Conservation (phyloP, 92 coral and sea anemone species). For the Siderastrea radians region DNA sequence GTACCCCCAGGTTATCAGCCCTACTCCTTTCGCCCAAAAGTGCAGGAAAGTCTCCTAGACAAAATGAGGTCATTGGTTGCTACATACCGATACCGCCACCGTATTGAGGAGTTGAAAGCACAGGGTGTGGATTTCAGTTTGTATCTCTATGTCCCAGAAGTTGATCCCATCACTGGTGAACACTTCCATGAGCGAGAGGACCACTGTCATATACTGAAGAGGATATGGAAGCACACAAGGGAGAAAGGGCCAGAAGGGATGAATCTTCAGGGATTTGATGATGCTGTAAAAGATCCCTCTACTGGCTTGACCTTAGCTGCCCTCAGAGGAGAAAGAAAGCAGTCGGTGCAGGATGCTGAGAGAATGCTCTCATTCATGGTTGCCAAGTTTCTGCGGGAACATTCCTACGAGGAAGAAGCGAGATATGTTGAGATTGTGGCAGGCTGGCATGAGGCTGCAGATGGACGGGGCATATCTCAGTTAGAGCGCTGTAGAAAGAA, state of each 20-base stretch:
- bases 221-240: slow-evolving; percentile 56
- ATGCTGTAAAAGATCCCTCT: slow-evolving; percentile 29
- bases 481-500: slow-evolving; percentile 29
- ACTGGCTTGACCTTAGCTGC: slow-evolving; percentile 59
- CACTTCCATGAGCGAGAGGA: slow-evolving; percentile 69
- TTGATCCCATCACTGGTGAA: slow-evolving; percentile 48
- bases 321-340: slow-evolving; percentile 53
- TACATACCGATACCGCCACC: slow-evolving; percentile 43
- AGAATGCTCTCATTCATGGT: slow-evolving; percentile 60
- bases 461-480: slow-evolving; percentile 69
- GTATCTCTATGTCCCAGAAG: slow-evolving; percentile 60
- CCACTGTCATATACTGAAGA: slow-evolving; percentile 64
- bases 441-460: slow-evolving; percentile 84
- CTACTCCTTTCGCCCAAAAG: slow-evolving; percentile 51
- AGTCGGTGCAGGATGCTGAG: slow-evolving; percentile 62
- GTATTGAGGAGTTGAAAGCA: slow-evolving; percentile 2
- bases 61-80: slow-evolving; percentile 60
- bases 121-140: slow-evolving; percentile 40
- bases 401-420: slow-evolving; percentile 52
- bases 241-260: slow-evolving; percentile 35
- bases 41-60: slow-evolving; percentile 32
- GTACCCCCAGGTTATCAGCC: slow-evolving; percentile 71
- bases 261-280: slow-evolving; percentile 54
- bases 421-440: slow-evolving; percentile 58
- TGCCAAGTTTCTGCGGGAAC: slow-evolving; percentile 46